Percentiles rank a stretch among this genome's conserved stretches.
These are phyloP conservation scores for Cryptotermes secundus DNA, from an alignment of 1,140 invertebrate genomes.

Conservation along the genomic window DNA sequence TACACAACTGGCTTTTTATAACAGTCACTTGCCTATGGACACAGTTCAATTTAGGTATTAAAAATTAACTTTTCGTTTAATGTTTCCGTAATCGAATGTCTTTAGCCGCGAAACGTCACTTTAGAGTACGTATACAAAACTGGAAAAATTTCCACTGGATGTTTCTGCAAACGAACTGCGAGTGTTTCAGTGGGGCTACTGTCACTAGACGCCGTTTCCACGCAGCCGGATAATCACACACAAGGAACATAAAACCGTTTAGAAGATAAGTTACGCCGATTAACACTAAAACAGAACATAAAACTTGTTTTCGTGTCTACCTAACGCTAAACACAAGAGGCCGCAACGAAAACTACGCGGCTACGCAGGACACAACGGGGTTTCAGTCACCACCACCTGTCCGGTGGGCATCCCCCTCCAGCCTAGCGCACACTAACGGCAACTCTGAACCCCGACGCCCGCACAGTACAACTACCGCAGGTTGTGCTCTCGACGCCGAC, in stretches of 20 bases:
- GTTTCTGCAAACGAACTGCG: no score
- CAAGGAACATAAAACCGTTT: background rate
- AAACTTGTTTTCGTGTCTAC: background rate
- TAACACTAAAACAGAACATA: background rate
- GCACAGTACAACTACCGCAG: background rate
- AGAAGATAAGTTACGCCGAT: background rate
- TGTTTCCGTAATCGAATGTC: no score
- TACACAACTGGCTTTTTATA: background rate
- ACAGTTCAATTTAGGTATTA: no score
- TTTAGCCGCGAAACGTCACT: no score
- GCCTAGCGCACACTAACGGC: background rate
- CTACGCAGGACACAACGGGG: background rate
- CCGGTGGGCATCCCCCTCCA: background rate
- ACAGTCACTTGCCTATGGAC: background rate
- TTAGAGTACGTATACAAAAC: no score
- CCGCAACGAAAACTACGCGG: background rate
- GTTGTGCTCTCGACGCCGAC: background rate
- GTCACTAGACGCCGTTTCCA: background rate
- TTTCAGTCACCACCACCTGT: background rate
- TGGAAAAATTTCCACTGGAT: no score
- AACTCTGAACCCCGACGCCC: background rate
- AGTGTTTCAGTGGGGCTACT: background rate
- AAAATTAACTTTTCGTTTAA: no score
- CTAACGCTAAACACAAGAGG: background rate
- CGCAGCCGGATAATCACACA: background rate